phyloP scores from a whole-genome alignment of 1,140 invertebrate genomes.

The Pissodes strobi region DNA sequence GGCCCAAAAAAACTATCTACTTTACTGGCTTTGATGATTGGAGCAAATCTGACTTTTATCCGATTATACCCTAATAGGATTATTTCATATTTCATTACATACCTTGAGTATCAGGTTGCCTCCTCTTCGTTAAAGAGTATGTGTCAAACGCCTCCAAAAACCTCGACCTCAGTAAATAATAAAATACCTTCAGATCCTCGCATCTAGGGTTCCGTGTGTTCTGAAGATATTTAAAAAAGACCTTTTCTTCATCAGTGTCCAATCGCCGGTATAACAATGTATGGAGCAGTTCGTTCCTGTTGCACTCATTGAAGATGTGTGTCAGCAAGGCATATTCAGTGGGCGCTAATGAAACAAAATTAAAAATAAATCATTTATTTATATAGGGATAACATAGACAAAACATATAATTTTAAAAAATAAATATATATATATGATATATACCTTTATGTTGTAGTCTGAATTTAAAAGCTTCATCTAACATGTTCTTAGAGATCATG shows the following conservation, averaged over 20 bases:
- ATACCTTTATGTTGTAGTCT: slow-evolving; percentile 30
- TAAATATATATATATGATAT: no score
- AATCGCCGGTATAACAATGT: slow-evolving; percentile 39
- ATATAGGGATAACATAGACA: no score
- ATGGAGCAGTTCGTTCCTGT: slow-evolving; percentile 38
- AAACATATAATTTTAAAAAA: no score
- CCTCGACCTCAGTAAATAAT: slow-evolving; percentile 45
- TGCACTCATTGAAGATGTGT: slow-evolving; percentile 48
- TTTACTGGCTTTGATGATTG: no score
- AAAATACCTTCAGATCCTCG: slow-evolving; percentile 48
- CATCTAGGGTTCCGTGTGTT: slow-evolving; percentile 23
- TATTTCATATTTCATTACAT: neutral
- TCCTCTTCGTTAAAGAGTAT: slow-evolving; percentile 16
- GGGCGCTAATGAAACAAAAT: no score
- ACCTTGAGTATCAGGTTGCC: slow-evolving; percentile 35
- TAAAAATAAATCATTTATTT: no score
- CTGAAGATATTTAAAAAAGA: slow-evolving; percentile 47
- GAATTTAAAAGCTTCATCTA: slow-evolving; percentile 52
- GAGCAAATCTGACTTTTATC: no score
- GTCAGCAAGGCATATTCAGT: slow-evolving; percentile 35
- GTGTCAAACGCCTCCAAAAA: slow-evolving; percentile 50
- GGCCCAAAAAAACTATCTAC: no score
- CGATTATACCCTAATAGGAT: no score
- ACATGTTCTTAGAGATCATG: slow-evolving; percentile 47
- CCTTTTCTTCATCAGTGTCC: slow-evolving; percentile 42